Conservation (phyloP, 2,113 vertebrate species). For the Tetraodon nigroviridis region DNA sequence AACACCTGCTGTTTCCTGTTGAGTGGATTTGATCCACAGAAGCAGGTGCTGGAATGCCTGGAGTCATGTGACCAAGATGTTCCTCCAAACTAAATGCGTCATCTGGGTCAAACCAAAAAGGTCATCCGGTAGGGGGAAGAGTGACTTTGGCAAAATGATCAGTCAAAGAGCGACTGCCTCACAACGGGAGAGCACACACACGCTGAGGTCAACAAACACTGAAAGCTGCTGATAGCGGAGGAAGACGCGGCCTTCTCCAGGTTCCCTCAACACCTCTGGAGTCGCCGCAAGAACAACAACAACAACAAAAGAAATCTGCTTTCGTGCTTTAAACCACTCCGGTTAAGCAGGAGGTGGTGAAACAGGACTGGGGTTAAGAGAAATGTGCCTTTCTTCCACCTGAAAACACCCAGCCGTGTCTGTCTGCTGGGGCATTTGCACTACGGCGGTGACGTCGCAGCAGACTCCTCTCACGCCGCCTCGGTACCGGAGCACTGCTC, state of each 20-base stretch:
- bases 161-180: slow-evolving; percentile 44
- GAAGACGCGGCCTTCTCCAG: slow-evolving; percentile 57
- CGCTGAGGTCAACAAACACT: slow-evolving; percentile 29
- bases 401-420: slow-evolving; percentile 42
- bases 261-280: slow-evolving; percentile 38
- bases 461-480: slow-evolving; percentile 36
- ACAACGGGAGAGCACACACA: slow-evolving; percentile 44
- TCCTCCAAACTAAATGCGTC: slow-evolving; percentile 74
- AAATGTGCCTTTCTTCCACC: slow-evolving; percentile 69
- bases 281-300: slow-evolving; percentile 25
- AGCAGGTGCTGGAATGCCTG: slow-evolving; percentile 72
- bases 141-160: slow-evolving; percentile 48
- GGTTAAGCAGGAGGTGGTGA: slow-evolving; percentile 26
- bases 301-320: background rate
- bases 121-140: slow-evolving; percentile 56
- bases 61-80: slow-evolving; percentile 69
- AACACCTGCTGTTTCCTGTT: slow-evolving; percentile 74
- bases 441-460: slow-evolving; percentile 53
- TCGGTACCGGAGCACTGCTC: slow-evolving; percentile 30
- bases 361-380: slow-evolving; percentile 27
- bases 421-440: slow-evolving; percentile 63
- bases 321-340: slow-evolving; percentile 40
- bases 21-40: slow-evolving; percentile 70
- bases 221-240: slow-evolving; percentile 53
- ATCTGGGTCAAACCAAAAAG: slow-evolving; percentile 73